phyloP scores from a whole-genome alignment of 2,113 vertebrate species.

The Micronycteris hirsuta region DNA sequence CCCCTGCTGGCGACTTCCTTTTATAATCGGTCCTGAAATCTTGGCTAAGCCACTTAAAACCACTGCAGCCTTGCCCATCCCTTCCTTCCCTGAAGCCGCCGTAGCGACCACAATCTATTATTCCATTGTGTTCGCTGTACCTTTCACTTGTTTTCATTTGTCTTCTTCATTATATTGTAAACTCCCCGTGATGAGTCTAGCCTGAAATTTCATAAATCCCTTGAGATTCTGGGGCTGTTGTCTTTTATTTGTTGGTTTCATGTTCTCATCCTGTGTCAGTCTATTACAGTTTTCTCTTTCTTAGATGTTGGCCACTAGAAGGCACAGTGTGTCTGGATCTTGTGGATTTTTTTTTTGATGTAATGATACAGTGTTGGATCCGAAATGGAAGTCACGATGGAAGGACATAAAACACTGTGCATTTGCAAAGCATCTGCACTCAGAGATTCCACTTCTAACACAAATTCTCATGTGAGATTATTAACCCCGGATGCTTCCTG shows the following conservation, averaged over 20 bases:
- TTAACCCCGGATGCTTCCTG: neutral
- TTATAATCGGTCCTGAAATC: neutral
- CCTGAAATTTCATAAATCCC: neutral
- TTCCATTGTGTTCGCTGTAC: rapidly evolving
- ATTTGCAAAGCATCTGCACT: neutral
- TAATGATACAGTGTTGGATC: neutral
- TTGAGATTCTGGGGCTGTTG: too few species aligned
- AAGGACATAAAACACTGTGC: neutral
- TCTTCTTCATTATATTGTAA: neutral
- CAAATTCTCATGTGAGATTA: neutral
- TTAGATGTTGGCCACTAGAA: neutral
- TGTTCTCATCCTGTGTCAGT: neutral
- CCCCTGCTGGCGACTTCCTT: neutral
- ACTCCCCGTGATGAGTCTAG: rapidly evolving
- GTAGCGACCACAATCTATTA: neutral
- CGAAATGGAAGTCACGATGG: neutral
- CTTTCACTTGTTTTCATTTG: neutral
- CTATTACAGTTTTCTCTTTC: neutral
- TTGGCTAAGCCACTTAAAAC: neutral
- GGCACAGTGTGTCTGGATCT: neutral
- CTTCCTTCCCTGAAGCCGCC: neutral
- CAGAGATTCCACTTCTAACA: neutral
- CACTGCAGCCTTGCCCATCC: neutral
- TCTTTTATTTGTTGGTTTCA: neutral
- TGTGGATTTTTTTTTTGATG: neutral